Evolutionary conservation across 1,140 invertebrate species (phyloP), one percentile per base, ranked within the genome.

Genomic region (Pseudomyrmex dendroicus): DNA sequence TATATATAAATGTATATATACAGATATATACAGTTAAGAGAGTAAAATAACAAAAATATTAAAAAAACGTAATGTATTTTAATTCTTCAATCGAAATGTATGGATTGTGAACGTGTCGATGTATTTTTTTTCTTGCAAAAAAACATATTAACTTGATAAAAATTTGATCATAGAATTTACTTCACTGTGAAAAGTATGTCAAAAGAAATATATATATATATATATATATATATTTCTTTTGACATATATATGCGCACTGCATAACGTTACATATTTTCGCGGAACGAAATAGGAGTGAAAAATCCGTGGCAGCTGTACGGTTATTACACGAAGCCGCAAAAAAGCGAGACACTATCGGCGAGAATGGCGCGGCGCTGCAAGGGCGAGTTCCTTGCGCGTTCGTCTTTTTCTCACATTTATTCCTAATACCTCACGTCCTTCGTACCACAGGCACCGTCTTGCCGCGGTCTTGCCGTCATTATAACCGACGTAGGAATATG

Each of bases 311-410:
- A 48, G 9, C 52, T 46, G 52, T 68, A 44, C 5, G 13, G 17
- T 77, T 80, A 80, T 80, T 73, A 80, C 25, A 50, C 13, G n/a
- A 13, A 13, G 22, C n/a, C 56, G 70, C 57, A 72, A 82, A 72
- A 72, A 82, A 82, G n/a, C 22, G 54, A 35, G 44, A 52, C 77
- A 52, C 25, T 82, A 73, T 61, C 57, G 48, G 48, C 22, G 44
- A 46, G 56, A 22, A 9, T n/a, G 67, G 20, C 22, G 22, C 35
- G 35, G 35, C 35, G 35, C 13, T 22, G 46, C 59, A 64, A 76
- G 15, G 44, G 22, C 25, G 20, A 50, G 9, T 35, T 5, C 5
- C 35, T 35, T 7, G 35, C 22, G 73, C 13, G 25, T 50, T 74
- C 52, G 67, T 73, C 67, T 62, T 48, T 78, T 78, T 50, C 35